Evolutionary conservation across 2,888 invertebrate species (phyloP).

Genomic region (Alentia gelatinosa): DNA sequence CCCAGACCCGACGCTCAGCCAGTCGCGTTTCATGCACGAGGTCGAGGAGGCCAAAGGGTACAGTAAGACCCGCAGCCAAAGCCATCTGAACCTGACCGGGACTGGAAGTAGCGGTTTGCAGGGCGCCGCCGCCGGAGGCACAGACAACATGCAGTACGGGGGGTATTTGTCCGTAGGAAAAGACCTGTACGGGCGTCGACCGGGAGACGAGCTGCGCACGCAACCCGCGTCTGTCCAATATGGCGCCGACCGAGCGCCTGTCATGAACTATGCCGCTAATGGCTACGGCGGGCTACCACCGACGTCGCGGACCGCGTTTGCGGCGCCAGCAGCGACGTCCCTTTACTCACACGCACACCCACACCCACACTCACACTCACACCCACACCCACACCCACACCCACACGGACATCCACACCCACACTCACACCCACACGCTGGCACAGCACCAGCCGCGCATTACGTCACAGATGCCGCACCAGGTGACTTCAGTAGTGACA

Average conservation of each 20-base stretch:
- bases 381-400: too few species aligned
- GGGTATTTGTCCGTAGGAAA: neutral
- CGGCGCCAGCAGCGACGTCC: too few species aligned
- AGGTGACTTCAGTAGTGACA: conserved; percentile 58
- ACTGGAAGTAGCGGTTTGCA: neutral
- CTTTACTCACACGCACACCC: too few species aligned
- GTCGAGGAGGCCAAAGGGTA: neutral
- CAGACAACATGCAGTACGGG: neutral
- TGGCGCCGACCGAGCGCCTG: neutral
- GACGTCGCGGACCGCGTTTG: too few species aligned
- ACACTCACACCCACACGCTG: too few species aligned
- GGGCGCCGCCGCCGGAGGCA: neutral
- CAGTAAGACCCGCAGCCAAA: neutral
- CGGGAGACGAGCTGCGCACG: neutral
- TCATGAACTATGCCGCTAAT: neutral
- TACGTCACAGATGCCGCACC: neutral
- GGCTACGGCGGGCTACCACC: neutral
- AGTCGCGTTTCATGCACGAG: neutral
- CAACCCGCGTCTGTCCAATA: neutral
- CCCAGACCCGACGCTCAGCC: conserved; percentile 6
- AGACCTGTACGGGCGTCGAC: neutral
- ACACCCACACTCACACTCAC: too few species aligned
- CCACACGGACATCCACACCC: too few species aligned
- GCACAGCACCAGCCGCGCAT: neutral
- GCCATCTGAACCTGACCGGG: neutral